These are phyloP conservation scores for Drosophila lini DNA, from an alignment of 1,140 invertebrate genomes.

Conservation along the genomic window DNA sequence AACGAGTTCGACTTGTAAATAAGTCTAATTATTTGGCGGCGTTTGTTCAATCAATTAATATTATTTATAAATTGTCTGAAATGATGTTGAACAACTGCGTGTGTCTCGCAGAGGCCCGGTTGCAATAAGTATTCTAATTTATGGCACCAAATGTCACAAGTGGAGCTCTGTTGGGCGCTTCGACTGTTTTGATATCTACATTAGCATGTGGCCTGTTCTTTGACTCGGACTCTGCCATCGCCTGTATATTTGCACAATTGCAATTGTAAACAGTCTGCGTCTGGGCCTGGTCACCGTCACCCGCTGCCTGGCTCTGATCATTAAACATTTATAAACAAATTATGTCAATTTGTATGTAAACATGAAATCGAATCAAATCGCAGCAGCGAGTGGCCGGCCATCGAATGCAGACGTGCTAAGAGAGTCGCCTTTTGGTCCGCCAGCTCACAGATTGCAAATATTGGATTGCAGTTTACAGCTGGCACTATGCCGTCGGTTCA, in stretches of 20 bases:
- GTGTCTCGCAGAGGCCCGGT: not conserved
- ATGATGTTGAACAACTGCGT: constrained; percentile 32
- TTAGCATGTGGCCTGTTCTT: constrained; percentile 57
- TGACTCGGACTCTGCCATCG: constrained; percentile 10
- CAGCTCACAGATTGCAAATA: constrained; percentile 53
- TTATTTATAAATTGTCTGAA: constrained; percentile 49
- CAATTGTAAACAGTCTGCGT: constrained; percentile 24
- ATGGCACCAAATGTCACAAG: constrained; percentile 20
- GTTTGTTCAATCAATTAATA: constrained; percentile 41
- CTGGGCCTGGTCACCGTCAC: constrained; percentile 45
- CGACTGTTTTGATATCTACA: constrained; percentile 61
- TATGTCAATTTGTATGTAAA: constrained; percentile 81
- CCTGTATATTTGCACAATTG: constrained; percentile 57
- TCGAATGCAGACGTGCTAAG: constrained; percentile 40
- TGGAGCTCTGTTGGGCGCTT: not conserved
- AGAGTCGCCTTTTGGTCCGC: constrained; percentile 35
- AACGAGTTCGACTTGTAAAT: constrained; percentile 55
- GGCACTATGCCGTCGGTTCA: constrained; percentile 18
- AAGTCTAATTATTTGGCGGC: constrained; percentile 31
- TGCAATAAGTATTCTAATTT: constrained; percentile 38
- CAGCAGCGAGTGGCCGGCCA: constrained; percentile 30
- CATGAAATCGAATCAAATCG: constrained; percentile 57
- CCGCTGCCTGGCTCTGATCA: constrained; percentile 39
- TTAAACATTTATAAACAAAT: constrained; percentile 79
- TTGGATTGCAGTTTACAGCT: constrained; percentile 56